Conservation (phyloP, 2,113 vertebrate genomes). For the Chaenocephalus aceratus region DNA sequence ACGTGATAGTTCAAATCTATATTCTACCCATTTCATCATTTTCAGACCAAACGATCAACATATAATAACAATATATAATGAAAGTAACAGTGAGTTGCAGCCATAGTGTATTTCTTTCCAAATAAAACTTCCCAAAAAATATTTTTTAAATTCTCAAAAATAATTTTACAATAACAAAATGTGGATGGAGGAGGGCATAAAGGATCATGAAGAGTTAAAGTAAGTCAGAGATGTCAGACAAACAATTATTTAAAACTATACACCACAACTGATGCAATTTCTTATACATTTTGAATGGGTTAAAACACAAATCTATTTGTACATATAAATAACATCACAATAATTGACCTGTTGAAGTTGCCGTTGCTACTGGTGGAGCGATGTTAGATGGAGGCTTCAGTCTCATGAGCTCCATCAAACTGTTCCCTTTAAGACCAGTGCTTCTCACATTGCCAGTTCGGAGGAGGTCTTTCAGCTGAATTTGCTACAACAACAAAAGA, state of each 20-base stretch:
- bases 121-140: too few species aligned
- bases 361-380: constrained; percentile 94
- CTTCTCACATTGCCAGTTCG: constrained; percentile 87
- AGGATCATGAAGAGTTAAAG: too few species aligned
- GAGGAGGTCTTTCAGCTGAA: constrained; percentile 93
- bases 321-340: constrained; percentile 31
- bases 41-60: background rate
- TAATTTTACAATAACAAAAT: too few species aligned
- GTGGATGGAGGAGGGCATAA: too few species aligned
- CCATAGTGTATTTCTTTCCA: too few species aligned
- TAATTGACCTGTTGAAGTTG: constrained; percentile 88
- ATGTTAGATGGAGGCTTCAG: constrained; percentile 97
- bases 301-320: background rate
- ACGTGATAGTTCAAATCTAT: background rate
- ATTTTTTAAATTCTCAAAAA: too few species aligned
- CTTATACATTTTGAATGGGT: too few species aligned
- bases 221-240: too few species aligned
- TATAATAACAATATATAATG: background rate
- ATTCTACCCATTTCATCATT: background rate
- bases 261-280: background rate
- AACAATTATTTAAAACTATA: background rate
- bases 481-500: constrained; percentile 43
- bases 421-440: constrained; percentile 87
- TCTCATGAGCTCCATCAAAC: constrained; percentile 98
- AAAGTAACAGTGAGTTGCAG: background rate